A percentile compares a stretch with the other conserved stretches of the same genome.
Conservation (phyloP, 2,113 vertebrate genomes). For the Corythaeola cristata region DNA sequence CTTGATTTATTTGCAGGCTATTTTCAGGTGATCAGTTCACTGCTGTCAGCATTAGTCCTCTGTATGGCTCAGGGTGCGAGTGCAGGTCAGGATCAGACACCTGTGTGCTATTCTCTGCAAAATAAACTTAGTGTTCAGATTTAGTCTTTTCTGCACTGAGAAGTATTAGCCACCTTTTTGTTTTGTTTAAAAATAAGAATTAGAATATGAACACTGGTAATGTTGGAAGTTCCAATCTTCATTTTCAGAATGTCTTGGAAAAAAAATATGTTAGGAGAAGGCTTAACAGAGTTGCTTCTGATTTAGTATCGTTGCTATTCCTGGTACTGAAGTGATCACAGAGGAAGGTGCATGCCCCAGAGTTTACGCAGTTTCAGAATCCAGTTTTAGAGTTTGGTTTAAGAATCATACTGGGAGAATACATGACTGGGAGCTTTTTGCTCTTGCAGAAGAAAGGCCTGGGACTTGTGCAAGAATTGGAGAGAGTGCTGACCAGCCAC, state of each 20-base stretch:
- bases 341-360: background rate
- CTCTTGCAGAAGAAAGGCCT: background rate
- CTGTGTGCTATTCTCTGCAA: background rate
- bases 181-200: background rate
- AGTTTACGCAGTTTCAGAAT: background rate
- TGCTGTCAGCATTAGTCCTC: background rate
- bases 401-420: background rate
- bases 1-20: background rate
- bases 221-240: background rate
- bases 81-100: background rate
- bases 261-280: background rate
- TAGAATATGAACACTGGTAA: background rate
- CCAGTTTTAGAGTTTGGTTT: background rate
- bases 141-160: background rate
- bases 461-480: background rate
- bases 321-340: background rate
- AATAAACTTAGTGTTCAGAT: background rate
- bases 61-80: background rate
- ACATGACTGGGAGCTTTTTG: background rate
- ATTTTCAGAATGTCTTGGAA: background rate
- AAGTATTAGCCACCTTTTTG: background rate
- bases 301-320: background rate
- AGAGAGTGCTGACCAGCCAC: background rate
- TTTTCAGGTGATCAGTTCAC: background rate
- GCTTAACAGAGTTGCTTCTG: background rate